phyloP scores from a whole-genome alignment of 2,113 vertebrate species.

The Nansenia antarctica region DNA sequence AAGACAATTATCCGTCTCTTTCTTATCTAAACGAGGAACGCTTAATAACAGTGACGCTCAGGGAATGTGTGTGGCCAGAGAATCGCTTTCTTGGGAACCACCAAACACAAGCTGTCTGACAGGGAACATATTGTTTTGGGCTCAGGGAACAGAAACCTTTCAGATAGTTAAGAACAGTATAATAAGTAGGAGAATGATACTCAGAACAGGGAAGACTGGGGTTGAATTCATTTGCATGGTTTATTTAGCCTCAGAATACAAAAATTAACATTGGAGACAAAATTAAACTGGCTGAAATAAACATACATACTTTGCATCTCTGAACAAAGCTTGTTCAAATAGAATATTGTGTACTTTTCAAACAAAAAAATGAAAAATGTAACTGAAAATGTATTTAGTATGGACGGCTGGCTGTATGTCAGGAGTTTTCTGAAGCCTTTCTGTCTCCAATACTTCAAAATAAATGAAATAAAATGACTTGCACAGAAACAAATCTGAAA shows the following conservation, averaged over 20 bases:
- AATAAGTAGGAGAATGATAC: neutral
- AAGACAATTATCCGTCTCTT: conserved; percentile 55
- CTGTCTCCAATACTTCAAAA: no score
- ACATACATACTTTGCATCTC: conserved; percentile 12
- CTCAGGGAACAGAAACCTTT: neutral
- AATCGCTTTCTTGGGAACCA: neutral
- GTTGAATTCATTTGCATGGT: conserved; percentile 34
- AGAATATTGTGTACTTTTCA: neutral
- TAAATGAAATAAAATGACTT: no score
- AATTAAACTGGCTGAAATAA: conserved; percentile 15
- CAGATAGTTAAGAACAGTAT: neutral
- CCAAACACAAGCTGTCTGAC: neutral
- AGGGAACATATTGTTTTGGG: neutral
- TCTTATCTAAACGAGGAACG: no score
- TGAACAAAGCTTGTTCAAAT: conserved; percentile 8
- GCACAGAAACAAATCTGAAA: no score
- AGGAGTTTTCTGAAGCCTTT: no score
- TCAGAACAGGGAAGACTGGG: neutral
- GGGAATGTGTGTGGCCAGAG: neutral
- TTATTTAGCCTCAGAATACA: conserved; percentile 48
- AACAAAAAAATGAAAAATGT: no score
- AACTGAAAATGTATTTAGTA: no score
- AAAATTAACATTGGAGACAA: conserved; percentile 21
- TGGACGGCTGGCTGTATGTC: no score
- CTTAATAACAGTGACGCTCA: no score